Percentiles rank a stretch among this genome's conserved stretches.
Conservation (phyloP, 2,888 invertebrate species). For the Agrochola lychnidis region DNA sequence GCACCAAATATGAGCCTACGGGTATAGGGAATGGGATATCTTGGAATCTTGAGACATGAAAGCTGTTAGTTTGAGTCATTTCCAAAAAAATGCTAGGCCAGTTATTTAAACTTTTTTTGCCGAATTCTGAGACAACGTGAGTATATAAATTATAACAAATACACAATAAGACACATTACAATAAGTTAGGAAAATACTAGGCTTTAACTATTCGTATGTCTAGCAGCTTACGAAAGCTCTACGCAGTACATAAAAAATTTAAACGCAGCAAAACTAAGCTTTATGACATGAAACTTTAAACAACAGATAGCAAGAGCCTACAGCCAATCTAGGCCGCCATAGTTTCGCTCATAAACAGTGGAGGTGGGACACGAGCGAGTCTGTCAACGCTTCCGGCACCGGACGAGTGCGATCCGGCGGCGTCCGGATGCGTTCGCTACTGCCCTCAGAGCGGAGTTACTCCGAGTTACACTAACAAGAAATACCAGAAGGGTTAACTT, state of each 20-base stretch:
- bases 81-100: neutral
- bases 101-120: neutral
- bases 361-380: constrained; percentile 42
- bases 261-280: neutral
- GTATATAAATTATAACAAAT: neutral
- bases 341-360: constrained; percentile 40
- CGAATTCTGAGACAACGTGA: neutral
- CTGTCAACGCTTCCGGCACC: constrained; percentile 55
- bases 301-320: constrained; percentile 11
- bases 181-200: neutral
- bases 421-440: constrained; percentile 42
- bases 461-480: neutral
- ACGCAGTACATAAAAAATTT: constrained; percentile 2
- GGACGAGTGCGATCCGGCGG: constrained; percentile 45
- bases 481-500: constrained; percentile 8
- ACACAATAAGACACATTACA: neutral
- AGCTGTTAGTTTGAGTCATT: neutral
- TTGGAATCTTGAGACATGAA: constrained; percentile 1
- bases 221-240: constrained; percentile 1
- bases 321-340: constrained; percentile 20
- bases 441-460: constrained; percentile 1
- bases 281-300: constrained; percentile 5
- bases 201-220: neutral
- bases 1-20: neutral
- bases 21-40: neutral